A percentile compares a stretch with the other conserved stretches of the same genome.
Evolutionary conservation across 2,113 vertebrate species (phyloP).

Genomic region (Sturnira hondurensis): DNA sequence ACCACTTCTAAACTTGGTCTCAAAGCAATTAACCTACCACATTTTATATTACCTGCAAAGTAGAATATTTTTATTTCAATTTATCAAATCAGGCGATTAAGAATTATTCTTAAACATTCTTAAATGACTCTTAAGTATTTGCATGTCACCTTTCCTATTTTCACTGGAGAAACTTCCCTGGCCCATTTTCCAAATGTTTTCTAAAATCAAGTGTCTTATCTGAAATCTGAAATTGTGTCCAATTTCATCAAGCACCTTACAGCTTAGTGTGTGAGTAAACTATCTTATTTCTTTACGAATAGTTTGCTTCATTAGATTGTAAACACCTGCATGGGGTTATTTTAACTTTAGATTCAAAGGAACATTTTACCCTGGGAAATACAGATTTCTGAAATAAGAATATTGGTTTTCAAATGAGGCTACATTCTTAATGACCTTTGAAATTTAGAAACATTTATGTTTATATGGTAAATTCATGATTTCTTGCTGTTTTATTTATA

Average conservation of each 20-base stretch:
- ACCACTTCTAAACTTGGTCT: constrained; percentile 18
- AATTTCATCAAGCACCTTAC: constrained; percentile 38
- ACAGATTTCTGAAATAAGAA: constrained; percentile 51
- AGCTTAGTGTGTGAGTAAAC: constrained; percentile 35
- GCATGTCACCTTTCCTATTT: constrained; percentile 27
- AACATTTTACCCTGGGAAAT: constrained; percentile 45
- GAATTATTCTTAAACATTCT: constrained; percentile 40
- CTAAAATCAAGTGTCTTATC: constrained; percentile 48
- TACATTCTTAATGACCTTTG: constrained; percentile 28
- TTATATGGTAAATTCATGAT: not conserved
- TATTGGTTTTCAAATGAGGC: constrained; percentile 25
- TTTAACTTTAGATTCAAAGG: constrained; percentile 59
- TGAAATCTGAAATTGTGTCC: constrained; percentile 57
- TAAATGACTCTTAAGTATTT: constrained; percentile 41
- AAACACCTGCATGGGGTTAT: constrained; percentile 63
- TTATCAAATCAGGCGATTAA: constrained; percentile 50
- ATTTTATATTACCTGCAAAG: constrained; percentile 1
- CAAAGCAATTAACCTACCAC: not conserved
- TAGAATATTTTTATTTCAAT: constrained; percentile 28
- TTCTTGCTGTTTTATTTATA: not conserved
- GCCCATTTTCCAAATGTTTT: constrained; percentile 51
- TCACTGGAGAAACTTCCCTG: constrained; percentile 4
- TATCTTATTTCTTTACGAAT: constrained; percentile 37
- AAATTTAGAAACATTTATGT: not conserved
- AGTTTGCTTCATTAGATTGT: constrained; percentile 60